phyloP scores from a whole-genome alignment of 2,888 invertebrate species.

The Aproaerema taeniolella region DNA sequence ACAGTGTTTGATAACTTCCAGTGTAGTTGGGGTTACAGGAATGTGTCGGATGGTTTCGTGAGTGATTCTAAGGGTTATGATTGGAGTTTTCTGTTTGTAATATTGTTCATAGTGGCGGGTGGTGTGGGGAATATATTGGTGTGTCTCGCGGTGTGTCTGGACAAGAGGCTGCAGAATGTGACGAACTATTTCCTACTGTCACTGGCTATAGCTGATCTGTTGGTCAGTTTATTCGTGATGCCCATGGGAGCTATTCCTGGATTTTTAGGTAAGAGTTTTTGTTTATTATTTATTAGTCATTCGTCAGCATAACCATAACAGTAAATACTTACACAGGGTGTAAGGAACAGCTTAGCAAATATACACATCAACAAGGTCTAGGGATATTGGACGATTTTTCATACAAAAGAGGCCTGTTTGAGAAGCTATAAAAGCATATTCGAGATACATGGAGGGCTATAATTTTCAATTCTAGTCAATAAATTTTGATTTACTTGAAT shows the following conservation, averaged over 20 bases:
- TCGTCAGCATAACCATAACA: too few species aligned
- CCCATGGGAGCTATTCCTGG: slow-evolving; percentile 96
- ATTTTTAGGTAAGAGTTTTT: slow-evolving; percentile 87
- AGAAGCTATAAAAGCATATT: too few species aligned
- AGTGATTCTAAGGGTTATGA: slow-evolving; percentile 72
- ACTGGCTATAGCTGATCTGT: slow-evolving; percentile 93
- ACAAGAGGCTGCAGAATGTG: slow-evolving; percentile 93
- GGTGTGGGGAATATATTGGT: slow-evolving; percentile 95
- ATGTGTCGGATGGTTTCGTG: slow-evolving; percentile 35
- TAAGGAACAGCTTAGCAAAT: too few species aligned
- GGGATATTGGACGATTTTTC: too few species aligned
- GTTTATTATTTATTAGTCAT: neutral
- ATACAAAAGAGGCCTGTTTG: too few species aligned
- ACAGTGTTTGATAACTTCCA: slow-evolving; percentile 44
- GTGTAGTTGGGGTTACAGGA: slow-evolving; percentile 54
- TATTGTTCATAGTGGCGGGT: slow-evolving; percentile 91
- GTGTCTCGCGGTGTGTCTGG: slow-evolving; percentile 93
- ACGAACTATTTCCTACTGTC: slow-evolving; percentile 97
- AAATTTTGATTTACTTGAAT: too few species aligned
- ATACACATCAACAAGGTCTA: too few species aligned
- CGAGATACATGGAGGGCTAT: too few species aligned
- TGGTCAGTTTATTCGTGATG: slow-evolving; percentile 97
- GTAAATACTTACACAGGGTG: too few species aligned
- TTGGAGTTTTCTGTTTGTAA: slow-evolving; percentile 90
- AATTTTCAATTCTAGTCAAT: too few species aligned